Evolutionary conservation across 2,888 invertebrate genomes (phyloP), one percentile per base, ranked within the genome.

Genomic region (Arge pagana): DNA sequence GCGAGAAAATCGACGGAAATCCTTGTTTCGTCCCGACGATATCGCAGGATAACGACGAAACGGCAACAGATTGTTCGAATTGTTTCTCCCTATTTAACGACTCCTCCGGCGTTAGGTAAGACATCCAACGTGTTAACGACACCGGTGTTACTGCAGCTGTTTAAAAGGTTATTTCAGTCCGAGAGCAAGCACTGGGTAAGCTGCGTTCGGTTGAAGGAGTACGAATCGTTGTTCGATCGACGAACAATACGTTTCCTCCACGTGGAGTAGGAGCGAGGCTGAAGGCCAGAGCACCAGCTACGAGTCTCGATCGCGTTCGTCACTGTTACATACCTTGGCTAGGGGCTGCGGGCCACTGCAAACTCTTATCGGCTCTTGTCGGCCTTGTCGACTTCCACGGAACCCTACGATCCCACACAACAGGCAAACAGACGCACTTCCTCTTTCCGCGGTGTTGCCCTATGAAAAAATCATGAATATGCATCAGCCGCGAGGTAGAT

Each of bases 381-480:
- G 21, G 33, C 33, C 45, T 33, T 21, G 23, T 35, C 23, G 13
- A 6, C n/a, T n/a, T n/a, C n/a, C n/a, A 26, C 15, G 24, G 16
- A 40, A 26, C 40, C 40, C 40, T 30, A 42, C 33, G 45, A 35
- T 45, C 45, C 45, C n/a, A n/a, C 45, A 45, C 45, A 45, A 45
- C 45, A 45, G 35, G 35, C 45, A 33, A 13, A 45, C 43, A 30
- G 28, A 23, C 43, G 21, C 33, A 45, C 45, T 45, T 45, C 45
- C 45, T 45, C 35, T 45, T 45, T 35, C 45, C 45, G 45, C 45
- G 45, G 33, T 36, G n/a, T 19, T 72, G 68, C 67, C 65, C 67
- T 70, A 74, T 72, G 71, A 70, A 68, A 66, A 65, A 63, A 62
- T 70, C 70, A 74, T 72, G 71, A 74, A 74, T 74, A 74, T 74